These are phyloP conservation scores for Siniperca scherzeri DNA, from an alignment of 2,797 vertebrate genomes.

Conservation along the genomic window DNA sequence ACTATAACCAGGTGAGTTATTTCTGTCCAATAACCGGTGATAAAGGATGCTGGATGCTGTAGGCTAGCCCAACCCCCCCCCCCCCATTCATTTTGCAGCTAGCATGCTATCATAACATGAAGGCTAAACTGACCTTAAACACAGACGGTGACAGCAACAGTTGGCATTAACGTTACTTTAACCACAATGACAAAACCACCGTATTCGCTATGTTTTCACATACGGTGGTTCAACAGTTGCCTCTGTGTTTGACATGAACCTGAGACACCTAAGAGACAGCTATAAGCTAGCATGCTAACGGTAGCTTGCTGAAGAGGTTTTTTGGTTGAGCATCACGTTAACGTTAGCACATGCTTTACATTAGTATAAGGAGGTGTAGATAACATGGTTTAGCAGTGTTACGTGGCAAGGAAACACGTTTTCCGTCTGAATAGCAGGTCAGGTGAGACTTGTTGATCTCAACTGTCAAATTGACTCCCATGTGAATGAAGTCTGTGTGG, in stretches of 20 bases:
- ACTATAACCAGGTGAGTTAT: conserved; percentile 87
- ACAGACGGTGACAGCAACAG: conserved; percentile 9
- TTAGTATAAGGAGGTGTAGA: conserved; percentile 49
- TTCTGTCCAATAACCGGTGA: conserved; percentile 23
- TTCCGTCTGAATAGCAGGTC: background rate
- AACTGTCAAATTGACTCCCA: conserved; percentile 13
- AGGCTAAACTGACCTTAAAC: conserved; percentile 62
- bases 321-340: conserved; percentile 56
- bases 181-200: background rate
- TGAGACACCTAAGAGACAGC: conserved; percentile 27
- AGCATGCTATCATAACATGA: conserved; percentile 65
- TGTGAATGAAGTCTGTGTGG: conserved; percentile 20
- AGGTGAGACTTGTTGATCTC: conserved; percentile 55
- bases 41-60: conserved; percentile 63
- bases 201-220: background rate
- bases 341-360: conserved; percentile 76
- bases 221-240: no score
- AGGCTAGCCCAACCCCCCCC: conserved; percentile 80
- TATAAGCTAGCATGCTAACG: conserved; percentile 69
- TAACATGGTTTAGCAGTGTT: conserved; percentile 10
- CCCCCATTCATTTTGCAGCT: conserved; percentile 73
- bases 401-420: background rate
- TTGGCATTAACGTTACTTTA: background rate
- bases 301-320: conserved; percentile 51
- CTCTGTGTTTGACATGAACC: background rate